A percentile compares a stretch with the other conserved stretches of the same genome.
phyloP scores from a whole-genome alignment of 1,140 invertebrate genomes.

The Gryon sp. region DNA sequence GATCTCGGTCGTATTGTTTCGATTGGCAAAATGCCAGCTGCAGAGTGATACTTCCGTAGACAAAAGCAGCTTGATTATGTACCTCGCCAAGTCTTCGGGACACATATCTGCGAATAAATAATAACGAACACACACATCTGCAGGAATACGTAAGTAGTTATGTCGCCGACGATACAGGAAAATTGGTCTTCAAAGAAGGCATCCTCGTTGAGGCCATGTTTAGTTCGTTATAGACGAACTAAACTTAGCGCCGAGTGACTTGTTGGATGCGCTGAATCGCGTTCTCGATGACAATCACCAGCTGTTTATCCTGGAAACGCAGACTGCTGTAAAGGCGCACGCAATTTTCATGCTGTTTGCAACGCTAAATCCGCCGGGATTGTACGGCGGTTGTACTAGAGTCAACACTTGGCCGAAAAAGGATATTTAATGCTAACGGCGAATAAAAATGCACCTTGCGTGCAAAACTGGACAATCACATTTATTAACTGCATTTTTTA shows the following conservation, averaged over 20 bases:
- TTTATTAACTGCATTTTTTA: too few relatives aligned
- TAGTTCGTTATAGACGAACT: conserved; percentile 99
- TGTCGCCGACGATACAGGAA: conserved; percentile 90
- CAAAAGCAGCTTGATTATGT: conserved; percentile 98
- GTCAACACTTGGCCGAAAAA: conserved; percentile 98
- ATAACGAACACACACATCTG: conserved; percentile 99
- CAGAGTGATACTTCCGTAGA: conserved; percentile 99
- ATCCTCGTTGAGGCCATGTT: conserved; percentile 97
- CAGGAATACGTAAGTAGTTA: conserved; percentile 98
- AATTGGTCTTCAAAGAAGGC: conserved; percentile 96
- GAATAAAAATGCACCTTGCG: too few relatives aligned
- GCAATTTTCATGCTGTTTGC: conserved; percentile 98
- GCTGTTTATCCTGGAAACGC: conserved; percentile 97
- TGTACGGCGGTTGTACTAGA: conserved; percentile 98
- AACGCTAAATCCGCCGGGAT: conserved; percentile 98
- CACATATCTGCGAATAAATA: conserved; percentile 97
- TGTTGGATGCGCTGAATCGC: conserved; percentile 97
- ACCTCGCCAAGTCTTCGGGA: conserved; percentile 95
- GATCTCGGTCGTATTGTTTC: conserved; percentile 95
- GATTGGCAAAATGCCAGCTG: conserved; percentile 90
- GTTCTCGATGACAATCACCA: conserved; percentile 99
- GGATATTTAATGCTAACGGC: conserved; percentile 97
- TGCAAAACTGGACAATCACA: too few relatives aligned
- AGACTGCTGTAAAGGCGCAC: conserved; percentile 94
- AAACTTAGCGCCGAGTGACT: conserved; percentile 98